phyloP scores from a whole-genome alignment of 2,797 vertebrate species.

The Gallirallus australis region DNA sequence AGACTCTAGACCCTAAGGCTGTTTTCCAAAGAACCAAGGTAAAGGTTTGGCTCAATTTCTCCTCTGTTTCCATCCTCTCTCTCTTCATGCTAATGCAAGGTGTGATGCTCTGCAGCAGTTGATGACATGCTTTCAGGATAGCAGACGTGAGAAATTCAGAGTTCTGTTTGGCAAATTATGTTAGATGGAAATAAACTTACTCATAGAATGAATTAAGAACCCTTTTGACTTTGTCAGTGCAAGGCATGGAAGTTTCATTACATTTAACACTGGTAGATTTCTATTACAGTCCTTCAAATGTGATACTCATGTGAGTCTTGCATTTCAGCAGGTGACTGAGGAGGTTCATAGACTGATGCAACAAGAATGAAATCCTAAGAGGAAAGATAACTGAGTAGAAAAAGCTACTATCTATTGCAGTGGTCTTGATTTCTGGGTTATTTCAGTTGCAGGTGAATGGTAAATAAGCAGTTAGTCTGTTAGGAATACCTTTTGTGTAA shows the following conservation, averaged over 20 bases:
- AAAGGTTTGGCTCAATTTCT: constrained; percentile 18
- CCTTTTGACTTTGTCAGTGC: not conserved
- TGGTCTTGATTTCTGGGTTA: not conserved
- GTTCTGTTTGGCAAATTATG: not conserved
- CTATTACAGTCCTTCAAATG: not conserved
- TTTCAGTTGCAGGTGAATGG: not conserved
- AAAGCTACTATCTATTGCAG: not conserved
- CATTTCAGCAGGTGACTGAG: not conserved
- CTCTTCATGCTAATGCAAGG: not conserved
- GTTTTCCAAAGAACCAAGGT: constrained; percentile 99
- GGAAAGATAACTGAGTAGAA: not conserved
- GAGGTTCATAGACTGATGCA: not conserved
- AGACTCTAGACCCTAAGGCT: constrained; percentile 96
- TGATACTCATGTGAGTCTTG: not conserved
- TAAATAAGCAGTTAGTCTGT: not conserved
- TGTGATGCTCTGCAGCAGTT: rapidly evolving
- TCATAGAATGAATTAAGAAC: not conserved
- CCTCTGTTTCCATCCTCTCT: not conserved
- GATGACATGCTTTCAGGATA: not conserved
- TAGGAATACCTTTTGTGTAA: not conserved
- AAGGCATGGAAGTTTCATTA: not conserved
- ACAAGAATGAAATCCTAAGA: not conserved
- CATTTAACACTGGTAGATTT: not conserved
- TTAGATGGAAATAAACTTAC: not conserved
- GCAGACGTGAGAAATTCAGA: not conserved